These are phyloP conservation scores for Cyprinella venusta DNA, from an alignment of 2,797 vertebrate genomes.

Conservation along the genomic window DNA sequence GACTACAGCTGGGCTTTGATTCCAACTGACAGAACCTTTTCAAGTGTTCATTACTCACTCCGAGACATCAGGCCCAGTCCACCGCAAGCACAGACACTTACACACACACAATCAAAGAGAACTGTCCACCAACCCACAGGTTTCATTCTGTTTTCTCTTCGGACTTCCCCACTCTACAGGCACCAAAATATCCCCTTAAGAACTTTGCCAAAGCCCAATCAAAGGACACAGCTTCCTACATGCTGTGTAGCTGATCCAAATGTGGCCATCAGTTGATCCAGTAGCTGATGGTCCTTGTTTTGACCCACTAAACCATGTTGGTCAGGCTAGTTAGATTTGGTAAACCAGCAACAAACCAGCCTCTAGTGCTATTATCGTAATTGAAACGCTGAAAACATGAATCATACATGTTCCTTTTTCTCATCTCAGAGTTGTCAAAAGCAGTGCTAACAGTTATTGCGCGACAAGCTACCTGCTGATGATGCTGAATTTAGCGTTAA, in stretches of 20 bases:
- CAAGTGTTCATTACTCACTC: slow-evolving; percentile 88
- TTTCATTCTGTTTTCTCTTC: slow-evolving; percentile 39
- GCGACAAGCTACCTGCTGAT: background rate
- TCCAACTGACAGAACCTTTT: slow-evolving; percentile 91
- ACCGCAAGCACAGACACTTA: slow-evolving; percentile 39
- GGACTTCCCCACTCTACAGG: background rate
- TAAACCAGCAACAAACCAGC: background rate
- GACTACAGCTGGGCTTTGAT: slow-evolving; percentile 81
- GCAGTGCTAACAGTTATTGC: background rate
- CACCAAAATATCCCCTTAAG: background rate
- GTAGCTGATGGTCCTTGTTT: background rate
- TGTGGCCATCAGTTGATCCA: background rate
- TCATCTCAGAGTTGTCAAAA: background rate
- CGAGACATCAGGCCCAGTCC: slow-evolving; percentile 81
- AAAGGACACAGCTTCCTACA: background rate
- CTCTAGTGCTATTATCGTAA: slow-evolving; percentile 10
- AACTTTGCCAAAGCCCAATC: background rate
- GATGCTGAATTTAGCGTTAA: background rate
- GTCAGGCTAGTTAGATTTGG: background rate
- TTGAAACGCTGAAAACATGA: background rate
- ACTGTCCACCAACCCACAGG: slow-evolving; percentile 27
- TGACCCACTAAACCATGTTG: background rate
- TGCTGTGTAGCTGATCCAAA: background rate
- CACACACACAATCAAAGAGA: slow-evolving; percentile 40
- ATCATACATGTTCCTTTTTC: background rate